Conservation (phyloP, 2,888 invertebrate genomes). For the Lacanobia oleracea region DNA sequence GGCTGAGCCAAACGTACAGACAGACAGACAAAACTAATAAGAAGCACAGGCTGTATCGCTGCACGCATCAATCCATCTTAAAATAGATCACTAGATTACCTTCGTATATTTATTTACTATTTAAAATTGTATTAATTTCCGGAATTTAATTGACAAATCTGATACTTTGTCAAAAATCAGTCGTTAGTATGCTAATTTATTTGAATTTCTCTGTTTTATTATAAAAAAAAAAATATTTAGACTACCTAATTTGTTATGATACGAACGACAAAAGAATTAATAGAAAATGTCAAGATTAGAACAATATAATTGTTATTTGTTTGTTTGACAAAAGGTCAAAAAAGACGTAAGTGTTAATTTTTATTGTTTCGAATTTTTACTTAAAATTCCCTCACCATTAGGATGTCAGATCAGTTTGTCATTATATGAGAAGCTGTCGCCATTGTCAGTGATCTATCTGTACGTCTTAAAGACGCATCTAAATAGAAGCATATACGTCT, state of each 20-base stretch:
- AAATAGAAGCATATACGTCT: conserved; percentile 1
- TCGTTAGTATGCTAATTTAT: neutral
- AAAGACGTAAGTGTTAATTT: neutral
- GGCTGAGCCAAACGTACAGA: neutral
- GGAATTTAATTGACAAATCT: neutral
- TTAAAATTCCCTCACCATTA: no score
- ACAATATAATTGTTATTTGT: neutral
- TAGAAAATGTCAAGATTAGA: no score
- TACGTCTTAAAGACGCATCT: neutral
- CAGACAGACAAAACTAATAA: no score
- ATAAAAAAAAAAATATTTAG: conserved; percentile 1
- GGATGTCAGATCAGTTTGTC: neutral
- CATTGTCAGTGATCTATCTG: neutral
- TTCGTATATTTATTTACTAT: no score
- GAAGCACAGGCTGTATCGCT: no score
- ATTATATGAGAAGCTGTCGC: neutral
- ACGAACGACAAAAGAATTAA: neutral
- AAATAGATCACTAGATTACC: no score
- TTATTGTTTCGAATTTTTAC: neutral
- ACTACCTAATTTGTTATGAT: neutral
- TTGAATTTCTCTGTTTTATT: neutral
- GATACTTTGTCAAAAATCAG: neutral
- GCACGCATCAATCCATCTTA: no score
- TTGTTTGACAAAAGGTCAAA: conserved; percentile 4
- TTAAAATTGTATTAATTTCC: no score